phyloP scores from a whole-genome alignment of 2,113 vertebrate species.

The Eulacestoma nigropectus region DNA sequence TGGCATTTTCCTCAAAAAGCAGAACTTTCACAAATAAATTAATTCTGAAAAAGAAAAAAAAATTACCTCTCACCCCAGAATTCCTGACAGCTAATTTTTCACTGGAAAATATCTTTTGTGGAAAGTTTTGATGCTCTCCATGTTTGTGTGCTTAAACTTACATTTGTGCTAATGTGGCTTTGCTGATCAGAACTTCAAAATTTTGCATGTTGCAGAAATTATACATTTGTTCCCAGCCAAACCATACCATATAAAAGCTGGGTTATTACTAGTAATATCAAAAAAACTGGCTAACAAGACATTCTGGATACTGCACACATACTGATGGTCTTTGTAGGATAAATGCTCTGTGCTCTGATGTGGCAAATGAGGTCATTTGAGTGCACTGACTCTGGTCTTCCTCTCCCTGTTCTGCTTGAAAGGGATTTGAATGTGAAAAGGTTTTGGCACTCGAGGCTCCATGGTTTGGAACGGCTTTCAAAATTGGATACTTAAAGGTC shows the following conservation, averaged over 20 bases:
- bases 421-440: conserved; percentile 60
- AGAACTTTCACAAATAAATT: background rate
- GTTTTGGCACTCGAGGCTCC: conserved; percentile 28
- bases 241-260: conserved; percentile 28
- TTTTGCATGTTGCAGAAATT: background rate
- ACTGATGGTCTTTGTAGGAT: conserved; percentile 38
- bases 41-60: background rate
- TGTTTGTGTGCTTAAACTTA: background rate
- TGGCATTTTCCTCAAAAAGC: conserved; percentile 13
- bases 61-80: background rate
- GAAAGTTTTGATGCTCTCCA: background rate
- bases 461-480: conserved; percentile 38
- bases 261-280: background rate
- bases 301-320: conserved; percentile 2
- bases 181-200: background rate
- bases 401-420: conserved; percentile 48
- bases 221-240: background rate
- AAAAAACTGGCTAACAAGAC: conserved; percentile 15
- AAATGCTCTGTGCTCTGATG: conserved; percentile 57
- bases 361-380: conserved; percentile 63
- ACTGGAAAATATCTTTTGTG: background rate
- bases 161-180: background rate
- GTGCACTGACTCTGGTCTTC: conserved; percentile 41
- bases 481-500: conserved; percentile 45
- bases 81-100: background rate